Evolutionary conservation across 2,888 invertebrate genomes (phyloP).

Genomic region (Lochmaea capreae): DNA sequence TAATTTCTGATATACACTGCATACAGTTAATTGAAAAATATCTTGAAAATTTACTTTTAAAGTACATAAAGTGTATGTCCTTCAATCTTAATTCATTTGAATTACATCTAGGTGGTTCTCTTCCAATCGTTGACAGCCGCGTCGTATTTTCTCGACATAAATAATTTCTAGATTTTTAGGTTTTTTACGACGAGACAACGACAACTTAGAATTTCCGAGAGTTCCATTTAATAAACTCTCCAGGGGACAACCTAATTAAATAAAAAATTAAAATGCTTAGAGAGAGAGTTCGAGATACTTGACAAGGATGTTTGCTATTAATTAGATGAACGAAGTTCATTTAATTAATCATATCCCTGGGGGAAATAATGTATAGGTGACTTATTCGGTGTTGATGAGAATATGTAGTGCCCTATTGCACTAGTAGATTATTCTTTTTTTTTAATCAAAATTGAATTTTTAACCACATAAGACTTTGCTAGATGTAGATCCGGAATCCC

Average conservation of each 20-base stretch:
- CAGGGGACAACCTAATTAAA: too few relatives aligned
- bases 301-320: not conserved
- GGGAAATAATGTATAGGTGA: not conserved
- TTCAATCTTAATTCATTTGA: too few relatives aligned
- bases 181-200: not conserved
- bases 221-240: not conserved
- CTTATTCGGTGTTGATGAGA: not conserved
- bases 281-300: not conserved
- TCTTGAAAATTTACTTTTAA: too few relatives aligned
- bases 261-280: not conserved
- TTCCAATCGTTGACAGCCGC: not conserved
- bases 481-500: too few relatives aligned
- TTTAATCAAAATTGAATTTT: too few relatives aligned
- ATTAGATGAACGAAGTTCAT: not conserved
- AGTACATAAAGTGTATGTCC: too few relatives aligned
- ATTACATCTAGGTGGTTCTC: not conserved
- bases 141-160: not conserved
- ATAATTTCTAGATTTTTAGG: not conserved
- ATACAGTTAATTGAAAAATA: too few relatives aligned
- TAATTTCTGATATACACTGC: too few relatives aligned
- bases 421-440: too few relatives aligned
- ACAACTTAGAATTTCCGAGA: not conserved
- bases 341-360: not conserved
- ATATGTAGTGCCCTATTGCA: too few relatives aligned
- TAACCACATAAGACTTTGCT: too few relatives aligned